Percentiles rank a stretch among this genome's conserved stretches.
These are phyloP conservation scores for Ptychodera flava DNA, from an alignment of 35 echinoderm and acorn worm genomes.

Conservation along the genomic window DNA sequence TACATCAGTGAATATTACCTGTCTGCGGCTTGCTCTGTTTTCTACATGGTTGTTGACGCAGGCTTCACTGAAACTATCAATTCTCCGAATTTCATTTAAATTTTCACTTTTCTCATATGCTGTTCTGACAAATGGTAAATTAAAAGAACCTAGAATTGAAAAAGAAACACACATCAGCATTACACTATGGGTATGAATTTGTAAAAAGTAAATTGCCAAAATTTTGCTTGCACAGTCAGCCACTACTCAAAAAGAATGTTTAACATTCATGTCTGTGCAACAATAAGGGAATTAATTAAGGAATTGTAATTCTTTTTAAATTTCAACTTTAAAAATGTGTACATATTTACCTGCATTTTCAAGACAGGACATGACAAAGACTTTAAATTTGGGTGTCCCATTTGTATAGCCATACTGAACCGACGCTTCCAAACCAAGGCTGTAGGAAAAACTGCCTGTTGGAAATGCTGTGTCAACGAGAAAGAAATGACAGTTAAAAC, in stretches of 20 bases:
- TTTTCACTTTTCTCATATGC: constrained; percentile 44
- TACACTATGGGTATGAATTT: no score
- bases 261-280: no score
- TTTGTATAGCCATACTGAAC: constrained; percentile 49
- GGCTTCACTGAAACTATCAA: constrained; percentile 63
- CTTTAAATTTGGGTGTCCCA: constrained; percentile 31
- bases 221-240: no score
- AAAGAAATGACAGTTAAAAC: no score
- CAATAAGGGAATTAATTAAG: no score
- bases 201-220: no score
- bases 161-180: no score
- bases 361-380: constrained; percentile 38
- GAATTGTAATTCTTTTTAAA: no score
- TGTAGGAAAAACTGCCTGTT: constrained; percentile 73
- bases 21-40: constrained; percentile 65
- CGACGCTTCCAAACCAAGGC: constrained; percentile 59
- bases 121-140: constrained; percentile 49
- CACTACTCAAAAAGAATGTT: no score
- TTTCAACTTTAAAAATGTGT: no score
- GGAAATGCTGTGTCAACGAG: constrained; percentile 49
- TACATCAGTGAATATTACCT: constrained; percentile 28
- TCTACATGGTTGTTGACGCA: constrained; percentile 76
- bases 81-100: constrained; percentile 10
- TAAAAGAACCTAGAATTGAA: constrained; percentile 41
- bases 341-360: constrained; percentile 87